Conservation (phyloP, 2,888 invertebrate genomes). For the Lottia scabra region DNA sequence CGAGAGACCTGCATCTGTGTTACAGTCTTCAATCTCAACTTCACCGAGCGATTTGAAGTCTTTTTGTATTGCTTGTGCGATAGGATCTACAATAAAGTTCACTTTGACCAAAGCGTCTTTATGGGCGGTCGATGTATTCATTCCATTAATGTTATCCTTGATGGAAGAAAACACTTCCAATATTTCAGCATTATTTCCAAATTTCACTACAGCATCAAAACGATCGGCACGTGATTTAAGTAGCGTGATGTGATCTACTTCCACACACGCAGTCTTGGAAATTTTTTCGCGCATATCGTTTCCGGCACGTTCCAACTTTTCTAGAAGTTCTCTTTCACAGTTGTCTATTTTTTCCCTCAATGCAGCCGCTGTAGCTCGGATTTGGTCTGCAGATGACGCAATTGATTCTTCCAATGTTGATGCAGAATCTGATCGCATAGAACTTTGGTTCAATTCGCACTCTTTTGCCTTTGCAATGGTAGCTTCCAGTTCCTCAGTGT, state of each 20-base stretch:
- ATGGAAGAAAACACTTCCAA: constrained; percentile 34
- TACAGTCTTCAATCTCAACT: constrained; percentile 43
- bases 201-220: constrained; percentile 48
- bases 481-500: constrained; percentile 36
- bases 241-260: constrained; percentile 40
- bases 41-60: constrained; percentile 29
- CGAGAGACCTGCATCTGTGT: constrained; percentile 44
- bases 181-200: constrained; percentile 55
- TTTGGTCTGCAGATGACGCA: constrained; percentile 42
- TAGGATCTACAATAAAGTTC: constrained; percentile 40
- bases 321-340: constrained; percentile 42
- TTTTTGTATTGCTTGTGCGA: constrained; percentile 37
- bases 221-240: constrained; percentile 45
- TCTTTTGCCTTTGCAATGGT: constrained; percentile 12
- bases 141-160: constrained; percentile 31
- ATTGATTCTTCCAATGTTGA: constrained; percentile 24
- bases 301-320: constrained; percentile 37
- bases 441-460: constrained; percentile 7
- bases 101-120: constrained; percentile 30
- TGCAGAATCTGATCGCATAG: background rate
- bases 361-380: constrained; percentile 41
- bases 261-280: constrained; percentile 34
- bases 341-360: constrained; percentile 43
- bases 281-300: constrained; percentile 32
- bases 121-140: constrained; percentile 26